phyloP scores from a whole-genome alignment of 2,797 vertebrate genomes.

The Amblyopsis hoosieri region DNA sequence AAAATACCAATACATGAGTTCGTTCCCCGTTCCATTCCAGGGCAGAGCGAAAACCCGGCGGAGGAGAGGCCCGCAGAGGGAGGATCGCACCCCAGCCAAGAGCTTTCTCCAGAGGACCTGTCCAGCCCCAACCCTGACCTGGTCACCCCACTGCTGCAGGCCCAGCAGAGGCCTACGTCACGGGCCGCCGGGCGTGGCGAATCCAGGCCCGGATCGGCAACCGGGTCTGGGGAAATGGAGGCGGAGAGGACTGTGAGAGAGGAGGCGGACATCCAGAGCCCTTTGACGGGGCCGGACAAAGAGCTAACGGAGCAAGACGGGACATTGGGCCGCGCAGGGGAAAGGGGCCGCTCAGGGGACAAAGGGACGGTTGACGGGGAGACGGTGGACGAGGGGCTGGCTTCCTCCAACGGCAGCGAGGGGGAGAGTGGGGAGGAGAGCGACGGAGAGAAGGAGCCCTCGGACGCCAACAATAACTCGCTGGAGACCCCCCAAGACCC shows the following conservation, averaged over 20 bases:
- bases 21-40: constrained; percentile 44
- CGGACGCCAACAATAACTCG: constrained; percentile 75
- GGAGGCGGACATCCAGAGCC: constrained; percentile 30
- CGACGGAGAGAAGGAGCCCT: constrained; percentile 55
- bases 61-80: constrained; percentile 52
- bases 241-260: constrained; percentile 34
- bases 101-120: constrained; percentile 70
- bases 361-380: constrained; percentile 56
- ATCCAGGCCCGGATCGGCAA: constrained; percentile 16
- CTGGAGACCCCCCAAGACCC: constrained; percentile 50
- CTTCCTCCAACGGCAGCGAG: constrained; percentile 68
- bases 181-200: constrained; percentile 33
- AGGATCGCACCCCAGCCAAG: constrained; percentile 51
- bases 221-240: constrained; percentile 17
- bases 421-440: constrained; percentile 65
- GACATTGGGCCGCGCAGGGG: constrained; percentile 34
- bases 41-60: constrained; percentile 47
- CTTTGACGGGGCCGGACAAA: constrained; percentile 16
- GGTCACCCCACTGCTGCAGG: constrained; percentile 73
- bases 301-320: constrained; percentile 35
- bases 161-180: constrained; percentile 75
- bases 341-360: constrained; percentile 24
- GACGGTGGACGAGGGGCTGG: constrained; percentile 70
- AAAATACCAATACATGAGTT: background rate
- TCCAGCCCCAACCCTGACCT: constrained; percentile 75